Percentiles rank a stretch among this genome's conserved stretches.
Evolutionary conservation across 1,140 invertebrate species (phyloP).

Genomic region (Leptinotarsa lineolata): DNA sequence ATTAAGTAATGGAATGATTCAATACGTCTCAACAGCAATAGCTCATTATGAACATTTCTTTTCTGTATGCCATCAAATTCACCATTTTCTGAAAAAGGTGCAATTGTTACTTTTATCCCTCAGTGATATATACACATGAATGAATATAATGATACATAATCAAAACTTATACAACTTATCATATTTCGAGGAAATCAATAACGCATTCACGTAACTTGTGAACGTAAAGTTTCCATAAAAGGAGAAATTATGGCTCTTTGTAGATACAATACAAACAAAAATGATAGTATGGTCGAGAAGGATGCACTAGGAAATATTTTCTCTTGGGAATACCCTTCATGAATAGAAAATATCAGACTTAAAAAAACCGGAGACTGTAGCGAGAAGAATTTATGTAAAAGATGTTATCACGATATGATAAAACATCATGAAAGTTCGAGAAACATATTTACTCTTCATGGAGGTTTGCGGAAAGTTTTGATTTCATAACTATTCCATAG

Average conservation of each 20-base stretch:
- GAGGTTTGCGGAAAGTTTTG: too few relatives aligned
- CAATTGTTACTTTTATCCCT: background rate
- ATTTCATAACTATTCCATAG: too few relatives aligned
- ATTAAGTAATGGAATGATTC: too few relatives aligned
- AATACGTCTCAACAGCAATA: too few relatives aligned
- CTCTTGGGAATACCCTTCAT: background rate
- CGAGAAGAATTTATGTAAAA: background rate
- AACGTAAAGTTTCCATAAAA: background rate
- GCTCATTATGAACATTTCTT: background rate
- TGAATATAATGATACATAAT: background rate
- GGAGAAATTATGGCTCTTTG: slow-evolving; percentile 1
- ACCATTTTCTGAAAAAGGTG: background rate
- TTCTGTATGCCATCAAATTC: background rate
- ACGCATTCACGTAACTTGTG: background rate
- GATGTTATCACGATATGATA: background rate
- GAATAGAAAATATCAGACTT: background rate
- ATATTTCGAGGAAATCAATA: background rate
- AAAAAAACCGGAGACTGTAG: background rate
- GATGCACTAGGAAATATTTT: background rate
- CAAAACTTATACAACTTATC: background rate
- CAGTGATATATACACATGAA: background rate
- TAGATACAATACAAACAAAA: background rate
- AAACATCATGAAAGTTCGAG: background rate
- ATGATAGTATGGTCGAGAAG: background rate
- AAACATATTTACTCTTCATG: background rate